Base-by-base conservation (phyloP, 2,797 vertebrate species). In the Chrosomus eos region DNA sequence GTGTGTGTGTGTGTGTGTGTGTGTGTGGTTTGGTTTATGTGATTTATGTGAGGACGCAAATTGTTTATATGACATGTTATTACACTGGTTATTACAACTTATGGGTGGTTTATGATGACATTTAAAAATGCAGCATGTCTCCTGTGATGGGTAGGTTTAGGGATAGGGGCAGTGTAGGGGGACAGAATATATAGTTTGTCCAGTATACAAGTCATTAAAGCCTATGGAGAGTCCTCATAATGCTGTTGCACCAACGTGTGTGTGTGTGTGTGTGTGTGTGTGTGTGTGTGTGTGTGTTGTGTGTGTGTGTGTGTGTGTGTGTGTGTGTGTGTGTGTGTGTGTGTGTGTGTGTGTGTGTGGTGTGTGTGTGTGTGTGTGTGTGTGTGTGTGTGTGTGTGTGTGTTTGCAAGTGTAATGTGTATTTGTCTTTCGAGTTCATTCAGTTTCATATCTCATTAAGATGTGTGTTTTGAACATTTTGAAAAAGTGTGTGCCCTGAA, bases 381-480 rank as follows among this genome's bases (percentile, higher is more conserved):
- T 76, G 58, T 28, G 3, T 10, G 33, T 43, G 5, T 70, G 31
- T 36, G 8, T 77, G 19, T 76, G 58, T 28, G 3, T 10, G 33
- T 43, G 4, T 70, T 75, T 55, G 16, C 55, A 36, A 71, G 21
- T 36, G 26, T 18, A 28, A 28, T 7, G 26, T 28, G 60, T 16
- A 64, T 16, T 64, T 16, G 28, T 62, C 14, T 72, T n/a, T 77
- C 48, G 7, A 36, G 19, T 36, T 55, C 48, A 55, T 4, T 23
- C 28, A 23, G 58, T 26, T 53, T 74, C 21, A 73, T 8, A 5
- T 73, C 43, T 19, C 18, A 1, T 1, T 28, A 51, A 6, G 26
- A 21, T 8, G 51, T 71, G 76, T 33, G 23, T 45, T 97, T 98
- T 93, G 95, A 96, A 31, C 36, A 23, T 14, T 71, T 53, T 19